Conservation (phyloP, 2,888 invertebrate genomes). For the Dryomyza anilis region DNA sequence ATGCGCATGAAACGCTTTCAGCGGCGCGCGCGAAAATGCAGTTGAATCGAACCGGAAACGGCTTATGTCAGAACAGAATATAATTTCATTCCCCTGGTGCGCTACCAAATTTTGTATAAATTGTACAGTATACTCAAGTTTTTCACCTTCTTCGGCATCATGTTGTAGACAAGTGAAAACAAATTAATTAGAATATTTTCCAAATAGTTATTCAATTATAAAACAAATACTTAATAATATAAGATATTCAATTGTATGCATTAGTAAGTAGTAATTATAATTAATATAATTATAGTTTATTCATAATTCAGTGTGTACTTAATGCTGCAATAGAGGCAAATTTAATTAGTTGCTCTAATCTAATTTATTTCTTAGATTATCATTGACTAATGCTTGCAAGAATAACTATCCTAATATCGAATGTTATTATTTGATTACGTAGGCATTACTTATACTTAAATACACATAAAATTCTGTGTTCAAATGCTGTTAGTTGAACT, state of each 20-base stretch:
- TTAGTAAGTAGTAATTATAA: too few relatives aligned
- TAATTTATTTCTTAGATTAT: too few relatives aligned
- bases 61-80: slow-evolving; percentile 59
- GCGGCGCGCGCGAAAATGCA: slow-evolving; percentile 59
- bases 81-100: slow-evolving; percentile 58
- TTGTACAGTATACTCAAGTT: slow-evolving; percentile 61
- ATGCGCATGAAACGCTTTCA: slow-evolving; percentile 60
- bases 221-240: not conserved
- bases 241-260: not conserved
- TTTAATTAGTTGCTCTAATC: too few relatives aligned
- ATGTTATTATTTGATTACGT: too few relatives aligned
- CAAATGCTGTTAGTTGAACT: too few relatives aligned
- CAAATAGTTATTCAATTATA: not conserved
- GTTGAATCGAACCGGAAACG: slow-evolving; percentile 61
- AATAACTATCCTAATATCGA: too few relatives aligned
- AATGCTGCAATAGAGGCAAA: too few relatives aligned
- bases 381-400: too few relatives aligned
- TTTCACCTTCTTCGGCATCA: slow-evolving; percentile 59
- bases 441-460: too few relatives aligned
- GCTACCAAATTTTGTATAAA: slow-evolving; percentile 60
- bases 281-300: too few relatives aligned
- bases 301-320: too few relatives aligned
- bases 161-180: slow-evolving; percentile 46
- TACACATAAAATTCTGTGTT: too few relatives aligned
- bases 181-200: not conserved